These are phyloP conservation scores for Penaeus vannamei DNA, from an alignment of 1,140 invertebrate species.

Conservation along the genomic window DNA sequence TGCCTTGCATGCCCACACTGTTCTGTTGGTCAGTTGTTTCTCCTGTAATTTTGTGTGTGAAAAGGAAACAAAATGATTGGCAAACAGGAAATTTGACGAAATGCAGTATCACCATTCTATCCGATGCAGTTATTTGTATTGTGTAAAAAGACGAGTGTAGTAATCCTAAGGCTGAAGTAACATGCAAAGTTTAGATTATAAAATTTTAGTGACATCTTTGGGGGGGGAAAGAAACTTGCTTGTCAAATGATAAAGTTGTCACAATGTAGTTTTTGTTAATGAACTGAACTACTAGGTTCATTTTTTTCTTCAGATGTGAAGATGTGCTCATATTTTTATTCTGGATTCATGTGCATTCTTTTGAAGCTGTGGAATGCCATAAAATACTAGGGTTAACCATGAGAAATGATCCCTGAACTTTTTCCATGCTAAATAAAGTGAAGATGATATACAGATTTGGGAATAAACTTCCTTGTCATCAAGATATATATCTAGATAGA, in stretches of 20 bases:
- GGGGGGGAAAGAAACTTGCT: background rate
- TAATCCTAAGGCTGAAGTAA: too few species aligned
- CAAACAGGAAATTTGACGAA: too few species aligned
- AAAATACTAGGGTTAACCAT: conserved; percentile 21
- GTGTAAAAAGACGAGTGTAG: too few species aligned
- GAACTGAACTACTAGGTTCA: background rate
- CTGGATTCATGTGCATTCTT: conserved; percentile 17
- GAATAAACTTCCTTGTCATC: too few species aligned
- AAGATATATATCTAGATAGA: too few species aligned
- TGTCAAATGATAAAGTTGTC: background rate
- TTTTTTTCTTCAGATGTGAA: background rate
- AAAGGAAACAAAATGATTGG: too few species aligned
- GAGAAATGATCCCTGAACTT: conserved; percentile 21
- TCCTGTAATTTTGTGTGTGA: background rate
- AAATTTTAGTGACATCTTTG: background rate
- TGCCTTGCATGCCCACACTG: conserved; percentile 31
- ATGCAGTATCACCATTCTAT: too few species aligned
- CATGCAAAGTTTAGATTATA: too few species aligned
- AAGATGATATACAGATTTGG: background rate
- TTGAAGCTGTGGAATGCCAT: conserved; percentile 31
- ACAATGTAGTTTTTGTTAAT: conserved; percentile 5
- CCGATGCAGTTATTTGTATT: too few species aligned
- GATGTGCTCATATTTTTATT: conserved; percentile 35
- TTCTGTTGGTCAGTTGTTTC: background rate
- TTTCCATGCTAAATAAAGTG: background rate